These are phyloP conservation scores for Oreocharis arfaki DNA, from an alignment of 2,113 vertebrate species.

Conservation along the genomic window DNA sequence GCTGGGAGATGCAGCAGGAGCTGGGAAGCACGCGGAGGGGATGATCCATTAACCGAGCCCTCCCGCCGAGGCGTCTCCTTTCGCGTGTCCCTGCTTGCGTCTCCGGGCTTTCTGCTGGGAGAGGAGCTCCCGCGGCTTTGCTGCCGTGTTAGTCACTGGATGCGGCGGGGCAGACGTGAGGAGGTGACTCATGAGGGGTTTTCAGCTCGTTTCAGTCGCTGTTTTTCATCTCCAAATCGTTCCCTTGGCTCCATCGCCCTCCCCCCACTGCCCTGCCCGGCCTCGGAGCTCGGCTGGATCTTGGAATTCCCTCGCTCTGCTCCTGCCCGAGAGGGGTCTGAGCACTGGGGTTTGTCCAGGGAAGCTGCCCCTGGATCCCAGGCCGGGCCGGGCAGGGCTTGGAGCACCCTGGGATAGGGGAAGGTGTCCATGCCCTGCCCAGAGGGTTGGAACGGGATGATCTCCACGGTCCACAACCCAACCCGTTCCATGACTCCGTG, in stretches of 20 bases:
- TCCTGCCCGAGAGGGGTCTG: not conserved
- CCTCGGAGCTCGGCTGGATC: accelerated
- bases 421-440: not conserved
- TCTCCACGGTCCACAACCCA: too few species aligned
- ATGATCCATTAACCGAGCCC: not conserved
- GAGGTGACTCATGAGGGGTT: not conserved
- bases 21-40: not conserved
- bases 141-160: not conserved
- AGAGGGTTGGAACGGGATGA: not conserved
- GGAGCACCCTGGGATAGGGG: not conserved
- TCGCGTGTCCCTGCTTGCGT: not conserved
- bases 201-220: not conserved
- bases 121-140: not conserved
- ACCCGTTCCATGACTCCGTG: accelerated
- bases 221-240: not conserved
- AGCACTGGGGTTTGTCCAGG: accelerated
- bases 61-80: not conserved
- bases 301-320: accelerated
- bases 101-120: not conserved
- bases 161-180: not conserved
- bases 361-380: not conserved
- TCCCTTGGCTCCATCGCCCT: not conserved
- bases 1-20: not conserved
- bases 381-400: not conserved
- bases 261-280: accelerated